These are phyloP conservation scores for Ellobium chinense DNA, from an alignment of 2,888 invertebrate genomes.

Conservation along the genomic window DNA sequence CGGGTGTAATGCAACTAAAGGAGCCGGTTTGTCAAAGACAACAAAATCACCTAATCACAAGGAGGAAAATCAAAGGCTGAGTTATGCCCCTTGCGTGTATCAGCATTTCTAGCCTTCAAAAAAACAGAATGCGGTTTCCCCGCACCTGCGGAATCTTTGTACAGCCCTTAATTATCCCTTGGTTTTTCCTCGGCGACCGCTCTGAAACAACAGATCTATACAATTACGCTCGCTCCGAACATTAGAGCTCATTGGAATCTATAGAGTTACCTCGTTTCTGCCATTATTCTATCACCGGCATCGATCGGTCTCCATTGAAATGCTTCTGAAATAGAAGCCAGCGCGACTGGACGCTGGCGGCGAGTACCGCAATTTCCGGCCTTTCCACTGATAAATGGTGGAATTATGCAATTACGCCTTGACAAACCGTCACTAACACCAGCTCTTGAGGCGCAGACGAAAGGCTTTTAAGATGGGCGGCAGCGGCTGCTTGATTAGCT, in stretches of 20 bases:
- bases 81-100: neutral
- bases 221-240: neutral
- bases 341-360: neutral
- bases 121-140: neutral
- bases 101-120: neutral
- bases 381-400: slow-evolving; percentile 25
- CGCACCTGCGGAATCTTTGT: neutral
- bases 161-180: neutral
- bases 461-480: neutral
- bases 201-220: slow-evolving; percentile 18
- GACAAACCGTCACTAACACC: slow-evolving; percentile 9
- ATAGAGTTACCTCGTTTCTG: slow-evolving; percentile 11
- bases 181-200: neutral
- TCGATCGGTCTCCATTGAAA: slow-evolving; percentile 5
- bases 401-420: slow-evolving; percentile 20
- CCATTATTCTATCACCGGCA: neutral
- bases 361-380: slow-evolving; percentile 33
- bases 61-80: neutral
- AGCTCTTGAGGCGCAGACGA: neutral
- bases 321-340: neutral
- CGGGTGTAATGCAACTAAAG: no score
- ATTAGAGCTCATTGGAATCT: slow-evolving; percentile 3
- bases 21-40: no score
- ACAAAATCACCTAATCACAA: no score
- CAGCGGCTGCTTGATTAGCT: slow-evolving; percentile 10